Evolutionary conservation across 2,113 vertebrate genomes (phyloP).

Genomic region (Otocyon megalotis): DNA sequence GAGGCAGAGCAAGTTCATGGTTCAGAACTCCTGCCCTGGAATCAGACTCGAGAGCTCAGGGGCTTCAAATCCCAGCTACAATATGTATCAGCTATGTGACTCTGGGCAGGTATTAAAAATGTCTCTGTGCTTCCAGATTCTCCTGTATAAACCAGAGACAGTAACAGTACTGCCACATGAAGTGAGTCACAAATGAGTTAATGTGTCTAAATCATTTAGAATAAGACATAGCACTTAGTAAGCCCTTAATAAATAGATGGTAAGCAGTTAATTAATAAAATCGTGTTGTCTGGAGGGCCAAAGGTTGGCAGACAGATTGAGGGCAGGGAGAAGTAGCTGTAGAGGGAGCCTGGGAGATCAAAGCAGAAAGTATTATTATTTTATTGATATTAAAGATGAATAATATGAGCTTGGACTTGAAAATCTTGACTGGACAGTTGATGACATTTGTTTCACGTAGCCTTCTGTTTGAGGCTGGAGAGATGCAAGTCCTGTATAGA

Average conservation of each 20-base stretch:
- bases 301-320: background rate
- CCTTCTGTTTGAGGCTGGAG: background rate
- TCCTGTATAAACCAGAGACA: background rate
- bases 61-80: background rate
- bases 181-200: background rate
- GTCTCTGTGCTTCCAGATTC: background rate
- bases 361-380: background rate
- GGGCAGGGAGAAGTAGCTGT: background rate
- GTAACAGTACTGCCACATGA: background rate
- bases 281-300: background rate
- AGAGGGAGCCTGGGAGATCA: background rate
- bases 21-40: background rate
- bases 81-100: background rate
- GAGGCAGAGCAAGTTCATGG: background rate
- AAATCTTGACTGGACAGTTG: background rate
- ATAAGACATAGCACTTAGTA: background rate
- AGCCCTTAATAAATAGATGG: background rate
- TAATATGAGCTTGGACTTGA: background rate
- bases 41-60: background rate
- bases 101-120: background rate
- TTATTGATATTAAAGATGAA: background rate
- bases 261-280: background rate
- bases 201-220: background rate
- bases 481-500: background rate
- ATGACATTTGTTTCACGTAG: background rate